A percentile compares a stretch with the other conserved stretches of the same genome.
Evolutionary conservation across 2,113 vertebrate genomes (phyloP).

Genomic region (Micronycteris hirsuta): DNA sequence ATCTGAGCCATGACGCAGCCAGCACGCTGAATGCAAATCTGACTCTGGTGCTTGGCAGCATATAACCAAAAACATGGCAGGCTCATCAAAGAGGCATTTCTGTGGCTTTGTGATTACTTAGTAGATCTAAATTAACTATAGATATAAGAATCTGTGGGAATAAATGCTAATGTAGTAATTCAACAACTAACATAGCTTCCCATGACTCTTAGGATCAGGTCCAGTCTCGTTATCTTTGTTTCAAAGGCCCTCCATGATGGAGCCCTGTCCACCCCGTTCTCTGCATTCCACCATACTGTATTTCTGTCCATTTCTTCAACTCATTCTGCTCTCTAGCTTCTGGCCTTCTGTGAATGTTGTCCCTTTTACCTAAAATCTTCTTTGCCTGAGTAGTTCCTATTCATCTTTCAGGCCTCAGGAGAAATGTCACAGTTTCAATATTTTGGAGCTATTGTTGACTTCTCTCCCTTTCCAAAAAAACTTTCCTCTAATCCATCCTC

Average conservation of each 20-base stretch:
- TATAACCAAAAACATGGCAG: neutral
- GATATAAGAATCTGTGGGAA: neutral
- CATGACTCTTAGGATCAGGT: neutral
- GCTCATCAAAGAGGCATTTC: neutral
- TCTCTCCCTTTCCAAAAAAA: neutral
- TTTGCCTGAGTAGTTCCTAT: neutral
- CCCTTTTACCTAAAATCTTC: neutral
- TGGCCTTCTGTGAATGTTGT: neutral
- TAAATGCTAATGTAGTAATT: conserved; percentile 2
- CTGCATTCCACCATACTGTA: neutral
- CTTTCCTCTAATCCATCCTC: neutral
- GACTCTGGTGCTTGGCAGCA: neutral
- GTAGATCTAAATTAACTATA: neutral
- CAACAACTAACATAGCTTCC: neutral
- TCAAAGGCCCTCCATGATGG: neutral
- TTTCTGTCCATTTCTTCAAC: neutral
- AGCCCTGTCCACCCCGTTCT: neutral
- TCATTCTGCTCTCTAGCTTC: neutral
- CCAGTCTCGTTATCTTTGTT: neutral
- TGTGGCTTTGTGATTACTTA: neutral
- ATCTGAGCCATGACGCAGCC: neutral
- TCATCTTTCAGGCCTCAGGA: neutral
- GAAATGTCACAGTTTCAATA: neutral
- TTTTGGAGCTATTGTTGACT: conserved; percentile 3
- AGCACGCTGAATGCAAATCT: neutral